A percentile compares a stretch with the other conserved stretches of the same genome.
These are phyloP conservation scores for Cremastinae sp. DNA, from an alignment of 2,888 invertebrate genomes.

Conservation along the genomic window DNA sequence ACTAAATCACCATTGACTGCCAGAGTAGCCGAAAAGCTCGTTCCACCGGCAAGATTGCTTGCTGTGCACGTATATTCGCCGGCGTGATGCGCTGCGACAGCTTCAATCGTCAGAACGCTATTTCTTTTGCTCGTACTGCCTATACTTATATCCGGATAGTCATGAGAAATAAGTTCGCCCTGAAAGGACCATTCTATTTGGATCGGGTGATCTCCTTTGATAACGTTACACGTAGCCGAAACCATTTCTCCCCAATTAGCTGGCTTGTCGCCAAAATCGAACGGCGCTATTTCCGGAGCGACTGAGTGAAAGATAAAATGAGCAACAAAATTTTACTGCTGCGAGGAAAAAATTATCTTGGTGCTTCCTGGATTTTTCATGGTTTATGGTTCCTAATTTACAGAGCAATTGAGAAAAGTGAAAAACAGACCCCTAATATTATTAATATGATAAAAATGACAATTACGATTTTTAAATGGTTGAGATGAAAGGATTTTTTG, in stretches of 20 bases:
- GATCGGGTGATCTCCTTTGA: slow-evolving; percentile 89
- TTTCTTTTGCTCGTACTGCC: slow-evolving; percentile 81
- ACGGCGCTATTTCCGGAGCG: slow-evolving; percentile 88
- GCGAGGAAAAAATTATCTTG: too few relatives aligned
- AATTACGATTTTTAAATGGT: too few relatives aligned
- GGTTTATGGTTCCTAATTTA: too few relatives aligned
- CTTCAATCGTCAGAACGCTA: slow-evolving; percentile 82
- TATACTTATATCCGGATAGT: slow-evolving; percentile 80
- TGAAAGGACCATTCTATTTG: slow-evolving; percentile 88
- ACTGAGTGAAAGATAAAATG: too few relatives aligned
- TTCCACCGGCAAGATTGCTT: slow-evolving; percentile 81
- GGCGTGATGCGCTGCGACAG: slow-evolving; percentile 81
- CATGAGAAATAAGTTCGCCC: slow-evolving; percentile 81
- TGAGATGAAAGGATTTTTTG: too few relatives aligned
- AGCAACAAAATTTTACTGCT: too few relatives aligned
- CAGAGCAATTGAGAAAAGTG: too few relatives aligned
- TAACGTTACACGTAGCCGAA: slow-evolving; percentile 86
- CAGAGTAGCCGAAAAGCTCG: slow-evolving; percentile 80
- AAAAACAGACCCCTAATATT: too few relatives aligned
- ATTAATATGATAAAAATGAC: too few relatives aligned
- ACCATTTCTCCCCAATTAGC: slow-evolving; percentile 87
- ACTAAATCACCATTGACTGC: slow-evolving; percentile 83
- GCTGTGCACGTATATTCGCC: slow-evolving; percentile 83
- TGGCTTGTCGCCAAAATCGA: slow-evolving; percentile 86
- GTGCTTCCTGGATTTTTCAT: too few relatives aligned